Evolutionary conservation across 2,797 vertebrate species (phyloP), one percentile per base, ranked within the genome.

Genomic region (Pachyuromys duprasi): DNA sequence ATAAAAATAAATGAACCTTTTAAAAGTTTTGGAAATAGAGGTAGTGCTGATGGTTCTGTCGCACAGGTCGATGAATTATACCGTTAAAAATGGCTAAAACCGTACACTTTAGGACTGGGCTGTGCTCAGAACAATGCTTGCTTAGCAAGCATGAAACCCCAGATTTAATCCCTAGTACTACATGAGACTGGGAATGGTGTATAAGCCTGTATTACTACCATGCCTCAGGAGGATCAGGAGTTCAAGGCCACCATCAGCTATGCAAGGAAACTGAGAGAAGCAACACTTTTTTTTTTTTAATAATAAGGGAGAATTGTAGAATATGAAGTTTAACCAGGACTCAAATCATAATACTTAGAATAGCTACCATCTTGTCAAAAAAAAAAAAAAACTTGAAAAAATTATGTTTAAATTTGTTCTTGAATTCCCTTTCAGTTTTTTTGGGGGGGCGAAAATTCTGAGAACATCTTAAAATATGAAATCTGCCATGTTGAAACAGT

Each of bases 311-410:
- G 49, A 93, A 84, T 13, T 72, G 42, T 60, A 65, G 89, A 65
- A 70, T n/a, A 87, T 74, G 17, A 86, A 78, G 93, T 62, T 92
- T 57, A 83, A 15, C 36, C 67, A 81, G 14, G 17, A 96, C 86
- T 95, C 70, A 67, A 89, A 67, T 53, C 28, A 39, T 55, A 74
- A 36, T 74, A 60, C 39, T 70, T 78, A 69, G 62, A 42, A 33
- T 67, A 36, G 33, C 33, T 69, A 5, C 11, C 81, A 92, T 78
- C 26, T 84, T 81, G 49, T 72, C 22, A 39, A 95, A 88, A 91
- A 65, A 79, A 31, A 31, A 95, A 89, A 80, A 63, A 65, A 94
- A 94, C 15, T 42, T 89, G 89, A 82, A 53, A 81, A 91, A 82
- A 72, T 14, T 15, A 53, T 33, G 33, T 36, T 72, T 83, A 83